Evolutionary conservation across 1,140 invertebrate genomes (phyloP).

Genomic region (Schlechtendalia chinensis): DNA sequence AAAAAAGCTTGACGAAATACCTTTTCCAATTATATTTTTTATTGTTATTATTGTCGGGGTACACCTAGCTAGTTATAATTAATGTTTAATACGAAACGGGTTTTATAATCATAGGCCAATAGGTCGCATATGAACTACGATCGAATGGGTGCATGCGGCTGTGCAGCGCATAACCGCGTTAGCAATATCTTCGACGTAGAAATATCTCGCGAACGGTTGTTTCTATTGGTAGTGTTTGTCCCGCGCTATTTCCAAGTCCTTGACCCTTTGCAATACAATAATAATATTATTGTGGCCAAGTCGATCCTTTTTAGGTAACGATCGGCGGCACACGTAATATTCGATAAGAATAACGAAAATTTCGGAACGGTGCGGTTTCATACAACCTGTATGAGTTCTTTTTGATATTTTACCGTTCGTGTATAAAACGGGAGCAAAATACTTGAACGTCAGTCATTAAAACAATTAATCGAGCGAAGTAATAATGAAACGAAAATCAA

Average conservation of each 20-base stretch:
- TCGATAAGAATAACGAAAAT: background rate
- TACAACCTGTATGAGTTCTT: background rate
- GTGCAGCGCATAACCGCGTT: slow-evolving; percentile 8
- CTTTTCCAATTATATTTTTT: background rate
- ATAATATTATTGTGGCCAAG: background rate
- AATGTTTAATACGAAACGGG: slow-evolving; percentile 7
- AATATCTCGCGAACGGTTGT: background rate
- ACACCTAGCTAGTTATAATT: slow-evolving; percentile 8
- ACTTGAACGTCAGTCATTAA: background rate
- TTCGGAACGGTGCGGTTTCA: background rate
- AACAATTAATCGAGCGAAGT: slow-evolving; percentile 19
- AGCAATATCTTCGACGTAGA: background rate
- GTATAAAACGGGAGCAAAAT: background rate
- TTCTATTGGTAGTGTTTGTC: background rate
- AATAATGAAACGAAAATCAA: background rate
- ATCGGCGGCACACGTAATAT: background rate
- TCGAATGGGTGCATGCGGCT: slow-evolving; percentile 15
- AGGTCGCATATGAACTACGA: background rate
- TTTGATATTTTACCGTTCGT: background rate
- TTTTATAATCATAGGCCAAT: slow-evolving; percentile 5
- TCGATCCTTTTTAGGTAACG: slow-evolving; percentile 46
- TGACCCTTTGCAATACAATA: slow-evolving; percentile 19
- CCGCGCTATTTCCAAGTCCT: background rate
- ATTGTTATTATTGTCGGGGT: background rate
- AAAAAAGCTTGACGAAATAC: slow-evolving; percentile 6